Base-by-base conservation (phyloP, 1,140 invertebrate genomes). In the Phocides pigmalion region DNA sequence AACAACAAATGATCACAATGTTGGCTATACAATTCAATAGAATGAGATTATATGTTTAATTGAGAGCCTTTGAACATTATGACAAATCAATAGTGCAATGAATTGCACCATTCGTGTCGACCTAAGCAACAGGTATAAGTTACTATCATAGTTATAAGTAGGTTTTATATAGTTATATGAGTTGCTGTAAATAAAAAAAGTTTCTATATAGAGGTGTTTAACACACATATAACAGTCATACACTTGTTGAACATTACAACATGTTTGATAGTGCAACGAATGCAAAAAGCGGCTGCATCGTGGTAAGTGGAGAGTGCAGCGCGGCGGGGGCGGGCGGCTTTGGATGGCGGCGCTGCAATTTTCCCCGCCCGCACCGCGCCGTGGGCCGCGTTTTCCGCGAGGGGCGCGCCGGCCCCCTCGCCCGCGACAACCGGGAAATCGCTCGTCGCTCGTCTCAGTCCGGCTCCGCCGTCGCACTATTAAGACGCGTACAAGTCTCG, bases 391-490 rank as follows among this genome's bases (percentile, higher is more conserved):
- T 85, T 87, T 87, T 85, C 83, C 84, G 79, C 76, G 83, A 81
- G 77, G 77, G 74, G 80, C 78, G 75, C 76, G 75, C 75, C 82
- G 73, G 74, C 81, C 79, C 82, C 82, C 84, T 76, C 80, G 68
- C 74, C 65, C 72, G 72, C 79, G 56, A 65, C 65, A 74, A 79
- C 76, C 78, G 87, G 87, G 85, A 90, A 90, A 90, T 81, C 84
- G 83, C 76, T 80, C 75, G 68, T 66, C 72, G 70, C 68, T 80
- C 78, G 81, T 65, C 81, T 88, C 87, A 90, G 87, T 90, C 78
- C 76, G 78, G 70, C 80, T 82, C 79, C 68, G 76, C 75, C 85
- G 81, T 82, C 84, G 84, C 74, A 71, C 62, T 74, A 82, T 65
- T 62, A 77, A 76, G 84, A 85, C 87, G 87, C 72, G 73, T 80